These are phyloP conservation scores for Lasioglossum vierecki DNA, from an alignment of 2,888 invertebrate species.

Conservation along the genomic window DNA sequence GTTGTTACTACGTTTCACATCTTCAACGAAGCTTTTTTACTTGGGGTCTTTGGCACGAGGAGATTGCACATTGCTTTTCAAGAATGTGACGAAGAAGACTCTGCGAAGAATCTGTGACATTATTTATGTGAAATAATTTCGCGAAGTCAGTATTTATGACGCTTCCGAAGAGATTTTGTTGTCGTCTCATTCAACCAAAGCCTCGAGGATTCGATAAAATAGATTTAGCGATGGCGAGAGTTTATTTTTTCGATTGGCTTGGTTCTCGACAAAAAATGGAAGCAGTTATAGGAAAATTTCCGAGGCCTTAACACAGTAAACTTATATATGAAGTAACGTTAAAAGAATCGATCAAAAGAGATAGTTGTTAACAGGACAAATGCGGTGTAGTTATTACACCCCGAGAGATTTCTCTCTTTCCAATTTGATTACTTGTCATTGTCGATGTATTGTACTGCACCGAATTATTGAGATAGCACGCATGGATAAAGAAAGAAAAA, in stretches of 20 bases:
- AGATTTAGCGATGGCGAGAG: slow-evolving; percentile 34
- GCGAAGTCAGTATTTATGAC: slow-evolving; percentile 40
- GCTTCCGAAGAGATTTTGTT: slow-evolving; percentile 35
- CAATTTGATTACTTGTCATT: slow-evolving; percentile 51
- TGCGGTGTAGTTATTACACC: slow-evolving; percentile 41
- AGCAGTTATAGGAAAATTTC: slow-evolving; percentile 78
- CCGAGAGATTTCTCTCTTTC: slow-evolving; percentile 57
- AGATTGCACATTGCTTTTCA: slow-evolving; percentile 1
- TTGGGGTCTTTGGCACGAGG: slow-evolving; percentile 3
- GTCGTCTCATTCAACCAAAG: slow-evolving; percentile 49
- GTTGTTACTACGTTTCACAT: slow-evolving; percentile 54
- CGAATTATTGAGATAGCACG: slow-evolving; percentile 51
- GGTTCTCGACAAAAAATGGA: slow-evolving; percentile 34
- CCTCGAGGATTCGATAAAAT: slow-evolving; percentile 49
- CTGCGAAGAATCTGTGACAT: slow-evolving; percentile 22
- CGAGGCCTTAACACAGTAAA: slow-evolving; percentile 82
- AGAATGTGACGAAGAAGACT: slow-evolving; percentile 1
- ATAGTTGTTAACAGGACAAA: slow-evolving; percentile 50
- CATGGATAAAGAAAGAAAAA: slow-evolving; percentile 23
- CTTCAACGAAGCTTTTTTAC: slow-evolving; percentile 35
- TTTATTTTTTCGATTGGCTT: slow-evolving; percentile 40
- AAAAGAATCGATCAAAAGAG: slow-evolving; percentile 62
- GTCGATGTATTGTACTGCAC: slow-evolving; percentile 46
- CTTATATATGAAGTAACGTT: slow-evolving; percentile 78
- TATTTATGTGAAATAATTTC: slow-evolving; percentile 45